Base-by-base conservation (phyloP, 2,888 invertebrate species). In the Chromoteleia sp. region DNA sequence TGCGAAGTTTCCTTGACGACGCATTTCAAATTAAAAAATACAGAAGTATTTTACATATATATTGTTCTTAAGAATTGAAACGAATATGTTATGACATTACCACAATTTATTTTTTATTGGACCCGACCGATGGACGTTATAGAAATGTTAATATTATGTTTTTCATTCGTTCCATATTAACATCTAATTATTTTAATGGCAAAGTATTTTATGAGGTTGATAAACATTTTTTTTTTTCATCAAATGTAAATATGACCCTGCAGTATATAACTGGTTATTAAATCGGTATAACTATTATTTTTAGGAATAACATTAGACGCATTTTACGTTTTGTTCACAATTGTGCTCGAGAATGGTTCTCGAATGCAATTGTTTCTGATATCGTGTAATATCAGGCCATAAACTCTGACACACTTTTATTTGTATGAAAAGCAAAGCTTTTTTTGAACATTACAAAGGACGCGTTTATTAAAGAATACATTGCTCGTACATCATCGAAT, bases 11-110 rank as follows among this genome's bases (percentile, higher is more conserved):
- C 77, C 77, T 70, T 77, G 70, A 77, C 63, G 63, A 70, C 70
- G 48, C 61, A 77, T 70, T 76, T 77, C 56, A 70, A 77, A 77
- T 77, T 77, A 56, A 77, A 77, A 77, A 77, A 56, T 68, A 76
- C 21, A 61, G 56, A 56, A 70, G 61, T 77, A 41, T 77, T 77
- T 77, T 56, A 70, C 77, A 77, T 77, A 77, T 77, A 77, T 77
- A 77, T 77, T 77, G 77, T 77, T 77, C 77, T 70, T 70, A 52
- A 63, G 70, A 77, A 70, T 63, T 56, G 56, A 63, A 14, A 48
- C 48, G 77, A 77, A 77, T 77, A 77, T 41, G 63, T 77, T 63
- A 70, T 63, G 61, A 77, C 36, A 63, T 70, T 78, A 50, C 30
- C 21, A 63, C 65, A 71, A 78, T 65, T 71, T 71, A 71, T 63